Evolutionary conservation across 2,113 vertebrate genomes (phyloP).

Genomic region (Amblyornis subalaris): DNA sequence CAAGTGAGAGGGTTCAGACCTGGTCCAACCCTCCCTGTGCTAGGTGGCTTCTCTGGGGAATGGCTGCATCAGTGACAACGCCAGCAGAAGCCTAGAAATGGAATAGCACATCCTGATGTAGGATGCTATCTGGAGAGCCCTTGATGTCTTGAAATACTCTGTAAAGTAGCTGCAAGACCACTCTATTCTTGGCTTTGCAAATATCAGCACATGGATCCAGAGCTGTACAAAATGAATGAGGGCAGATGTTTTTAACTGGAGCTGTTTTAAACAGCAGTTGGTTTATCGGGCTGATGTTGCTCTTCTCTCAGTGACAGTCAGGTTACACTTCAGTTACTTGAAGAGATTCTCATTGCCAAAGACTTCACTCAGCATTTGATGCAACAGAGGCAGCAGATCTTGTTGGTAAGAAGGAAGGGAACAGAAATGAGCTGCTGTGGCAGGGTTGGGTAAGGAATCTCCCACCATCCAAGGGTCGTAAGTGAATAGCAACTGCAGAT

Average conservation of each 20-base stretch:
- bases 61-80: not conserved
- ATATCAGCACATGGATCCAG: not conserved
- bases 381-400: not conserved
- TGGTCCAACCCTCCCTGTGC: not conserved
- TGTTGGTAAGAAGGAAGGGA: not conserved
- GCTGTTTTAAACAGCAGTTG: not conserved
- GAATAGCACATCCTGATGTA: not conserved
- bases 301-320: not conserved
- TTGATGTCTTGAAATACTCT: slow-evolving; percentile 11
- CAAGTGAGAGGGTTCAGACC: not conserved
- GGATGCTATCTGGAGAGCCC: not conserved
- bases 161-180: slow-evolving; percentile 6
- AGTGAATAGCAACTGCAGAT: not conserved
- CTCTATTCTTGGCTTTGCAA: not conserved
- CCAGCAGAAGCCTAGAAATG: not conserved
- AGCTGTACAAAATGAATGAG: not conserved
- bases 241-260: not conserved
- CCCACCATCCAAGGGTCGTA: fast-evolving
- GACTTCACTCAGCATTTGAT: not conserved
- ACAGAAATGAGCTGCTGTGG: not conserved
- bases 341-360: not conserved
- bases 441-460: not conserved
- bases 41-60: not conserved
- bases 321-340: slow-evolving; percentile 14
- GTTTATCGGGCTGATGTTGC: not conserved